Percentiles rank a stretch among this genome's conserved stretches.
phyloP scores from a whole-genome alignment of 2,888 invertebrate species.

The Neuroscelio doddi region DNA sequence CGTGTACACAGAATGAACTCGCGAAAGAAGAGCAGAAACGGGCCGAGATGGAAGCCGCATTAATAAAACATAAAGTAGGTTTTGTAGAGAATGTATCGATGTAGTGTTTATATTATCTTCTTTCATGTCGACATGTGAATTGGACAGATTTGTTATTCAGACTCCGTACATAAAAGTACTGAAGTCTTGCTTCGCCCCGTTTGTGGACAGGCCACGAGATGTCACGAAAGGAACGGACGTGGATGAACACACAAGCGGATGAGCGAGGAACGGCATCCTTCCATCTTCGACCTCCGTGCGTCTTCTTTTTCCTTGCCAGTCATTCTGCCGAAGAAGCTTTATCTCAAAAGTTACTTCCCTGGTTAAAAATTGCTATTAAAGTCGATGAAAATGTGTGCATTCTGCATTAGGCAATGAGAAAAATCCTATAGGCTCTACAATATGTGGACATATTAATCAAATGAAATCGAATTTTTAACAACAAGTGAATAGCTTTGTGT shows the following conservation, averaged over 20 bases:
- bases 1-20: slow-evolving; percentile 31
- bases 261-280: slow-evolving; percentile 55
- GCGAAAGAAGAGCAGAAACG: slow-evolving; percentile 29
- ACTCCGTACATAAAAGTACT: slow-evolving; percentile 71
- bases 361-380: too few relatives aligned
- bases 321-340: slow-evolving; percentile 51
- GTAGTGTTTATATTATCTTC: slow-evolving; percentile 73
- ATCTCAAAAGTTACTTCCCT: slow-evolving; percentile 48
- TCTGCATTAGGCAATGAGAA: too few relatives aligned
- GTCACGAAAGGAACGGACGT: slow-evolving; percentile 52
- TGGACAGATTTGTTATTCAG: slow-evolving; percentile 73
- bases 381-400: too few relatives aligned
- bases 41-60: slow-evolving; percentile 62
- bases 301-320: slow-evolving; percentile 55
- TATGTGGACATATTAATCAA: too few relatives aligned
- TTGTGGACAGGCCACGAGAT: slow-evolving; percentile 64
- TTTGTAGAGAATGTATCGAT: slow-evolving; percentile 72
- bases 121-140: slow-evolving; percentile 73
- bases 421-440: too few relatives aligned
- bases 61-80: slow-evolving; percentile 72
- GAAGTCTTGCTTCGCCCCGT: slow-evolving; percentile 71
- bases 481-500: slow-evolving; percentile 19
- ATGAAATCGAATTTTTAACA: too few relatives aligned
- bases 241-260: slow-evolving; percentile 56
- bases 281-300: slow-evolving; percentile 46